Evolutionary conservation across 1,140 invertebrate species (phyloP).

Genomic region (Papilio polytes): DNA sequence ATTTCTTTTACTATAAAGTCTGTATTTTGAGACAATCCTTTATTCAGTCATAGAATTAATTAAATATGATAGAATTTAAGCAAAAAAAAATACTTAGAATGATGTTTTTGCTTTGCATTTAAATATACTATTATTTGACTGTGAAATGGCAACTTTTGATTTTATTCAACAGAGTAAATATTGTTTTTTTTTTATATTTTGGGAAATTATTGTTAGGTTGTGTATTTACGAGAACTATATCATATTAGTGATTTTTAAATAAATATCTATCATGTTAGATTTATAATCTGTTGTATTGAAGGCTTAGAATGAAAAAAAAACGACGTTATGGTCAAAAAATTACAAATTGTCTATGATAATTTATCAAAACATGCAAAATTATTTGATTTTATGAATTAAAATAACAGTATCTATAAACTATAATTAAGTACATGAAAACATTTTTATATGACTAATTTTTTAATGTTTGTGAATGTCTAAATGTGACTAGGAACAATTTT

Average conservation of each 20-base stretch:
- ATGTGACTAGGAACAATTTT: not conserved
- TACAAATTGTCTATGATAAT: not conserved
- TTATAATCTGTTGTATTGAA: not conserved
- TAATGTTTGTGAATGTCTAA: not conserved
- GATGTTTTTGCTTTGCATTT: not conserved
- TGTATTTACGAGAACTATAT: not conserved
- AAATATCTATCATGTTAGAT: not conserved
- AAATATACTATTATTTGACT: not conserved
- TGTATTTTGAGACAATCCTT: not conserved
- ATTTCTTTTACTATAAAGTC: not conserved
- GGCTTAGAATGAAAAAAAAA: not conserved
- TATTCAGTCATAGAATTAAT: not conserved
- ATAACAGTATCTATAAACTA: too few species aligned
- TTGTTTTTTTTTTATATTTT: not conserved
- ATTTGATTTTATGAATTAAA: not conserved
- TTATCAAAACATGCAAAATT: not conserved
- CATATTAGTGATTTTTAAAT: too few species aligned
- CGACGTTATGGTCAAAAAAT: not conserved
- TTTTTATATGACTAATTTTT: not conserved
- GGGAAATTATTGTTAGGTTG: not conserved
- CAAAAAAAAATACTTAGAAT: not conserved
- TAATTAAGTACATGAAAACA: not conserved
- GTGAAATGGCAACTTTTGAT: not conserved
- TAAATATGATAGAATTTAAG: not conserved
- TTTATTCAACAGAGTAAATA: not conserved